These are phyloP conservation scores for Ascidia mentula DNA, from an alignment of 23 tunicate species.

Conservation along the genomic window DNA sequence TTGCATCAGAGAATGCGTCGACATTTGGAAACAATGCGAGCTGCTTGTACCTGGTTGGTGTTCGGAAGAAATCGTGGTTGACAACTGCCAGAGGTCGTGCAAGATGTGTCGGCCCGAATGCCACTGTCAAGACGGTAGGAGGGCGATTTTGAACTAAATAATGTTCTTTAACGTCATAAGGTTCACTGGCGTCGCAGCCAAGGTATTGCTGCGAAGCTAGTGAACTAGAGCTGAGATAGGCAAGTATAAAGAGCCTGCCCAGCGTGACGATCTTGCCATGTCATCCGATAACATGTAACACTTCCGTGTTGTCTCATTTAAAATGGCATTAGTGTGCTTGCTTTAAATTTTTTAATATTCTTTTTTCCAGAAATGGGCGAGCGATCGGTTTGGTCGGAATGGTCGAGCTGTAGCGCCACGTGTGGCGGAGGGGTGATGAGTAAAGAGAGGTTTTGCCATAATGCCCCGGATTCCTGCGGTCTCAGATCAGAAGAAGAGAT, in stretches of 20 bases:
- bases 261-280: too few relatives aligned
- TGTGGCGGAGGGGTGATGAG: constrained; percentile 39
- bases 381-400: constrained; percentile 5
- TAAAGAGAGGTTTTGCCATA: constrained; percentile 11
- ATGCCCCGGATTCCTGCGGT: background rate
- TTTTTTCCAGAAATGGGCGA: background rate
- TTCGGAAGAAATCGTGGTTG: background rate
- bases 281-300: too few relatives aligned
- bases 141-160: too few relatives aligned
- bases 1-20: background rate
- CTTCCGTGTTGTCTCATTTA: too few relatives aligned
- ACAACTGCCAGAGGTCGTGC: background rate
- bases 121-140: background rate
- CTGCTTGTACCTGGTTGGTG: background rate
- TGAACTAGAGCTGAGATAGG: too few relatives aligned
- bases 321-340: too few relatives aligned
- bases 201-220: too few relatives aligned
- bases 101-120: background rate
- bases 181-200: too few relatives aligned
- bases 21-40: background rate
- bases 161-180: too few relatives aligned
- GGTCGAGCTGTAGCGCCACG: constrained; percentile 20
- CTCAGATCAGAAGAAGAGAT: background rate
- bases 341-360: too few relatives aligned
- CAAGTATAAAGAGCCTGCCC: too few relatives aligned